phyloP scores from a whole-genome alignment of 2,888 invertebrate genomes.

The Chorisops tibialis region DNA sequence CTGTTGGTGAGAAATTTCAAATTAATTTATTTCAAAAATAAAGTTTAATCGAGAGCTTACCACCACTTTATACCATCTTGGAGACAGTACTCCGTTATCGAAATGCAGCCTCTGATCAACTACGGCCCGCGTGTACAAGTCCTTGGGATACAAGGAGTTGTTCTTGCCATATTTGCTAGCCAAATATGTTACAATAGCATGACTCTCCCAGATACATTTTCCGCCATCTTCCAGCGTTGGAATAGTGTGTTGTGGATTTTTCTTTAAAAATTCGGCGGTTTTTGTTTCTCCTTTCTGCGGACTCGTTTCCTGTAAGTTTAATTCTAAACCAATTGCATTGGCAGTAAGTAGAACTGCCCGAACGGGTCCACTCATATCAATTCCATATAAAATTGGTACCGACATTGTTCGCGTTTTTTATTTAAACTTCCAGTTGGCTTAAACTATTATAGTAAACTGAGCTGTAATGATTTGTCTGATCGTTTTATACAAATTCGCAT shows the following conservation, averaged over 20 bases:
- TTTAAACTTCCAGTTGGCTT: too few relatives aligned
- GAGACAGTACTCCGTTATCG: constrained; percentile 38
- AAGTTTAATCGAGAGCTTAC: not conserved
- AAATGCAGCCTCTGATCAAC: constrained; percentile 44
- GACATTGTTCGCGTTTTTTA: constrained; percentile 37
- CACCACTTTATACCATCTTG: not conserved
- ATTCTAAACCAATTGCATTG: constrained; percentile 39
- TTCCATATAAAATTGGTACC: constrained; percentile 42
- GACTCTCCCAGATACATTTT: constrained; percentile 39
- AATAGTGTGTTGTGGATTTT: constrained; percentile 58
- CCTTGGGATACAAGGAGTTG: constrained; percentile 43
- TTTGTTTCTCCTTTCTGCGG: constrained; percentile 36
- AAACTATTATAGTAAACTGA: too few relatives aligned
- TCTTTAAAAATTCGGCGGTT: constrained; percentile 30
- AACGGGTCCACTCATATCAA: constrained; percentile 40
- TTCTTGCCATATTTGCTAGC: constrained; percentile 38
- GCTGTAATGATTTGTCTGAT: too few relatives aligned
- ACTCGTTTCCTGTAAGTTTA: constrained; percentile 36
- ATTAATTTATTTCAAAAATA: not conserved
- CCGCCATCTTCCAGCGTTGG: constrained; percentile 40
- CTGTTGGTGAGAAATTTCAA: not conserved
- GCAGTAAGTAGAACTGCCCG: constrained; percentile 41
- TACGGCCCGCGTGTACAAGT: constrained; percentile 38
- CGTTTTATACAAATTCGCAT: too few relatives aligned
- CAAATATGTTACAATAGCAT: constrained; percentile 41